Evolutionary conservation across 2,797 vertebrate species (phyloP), one percentile per base, ranked within the genome.

Genomic region (Girardinus metallicus): DNA sequence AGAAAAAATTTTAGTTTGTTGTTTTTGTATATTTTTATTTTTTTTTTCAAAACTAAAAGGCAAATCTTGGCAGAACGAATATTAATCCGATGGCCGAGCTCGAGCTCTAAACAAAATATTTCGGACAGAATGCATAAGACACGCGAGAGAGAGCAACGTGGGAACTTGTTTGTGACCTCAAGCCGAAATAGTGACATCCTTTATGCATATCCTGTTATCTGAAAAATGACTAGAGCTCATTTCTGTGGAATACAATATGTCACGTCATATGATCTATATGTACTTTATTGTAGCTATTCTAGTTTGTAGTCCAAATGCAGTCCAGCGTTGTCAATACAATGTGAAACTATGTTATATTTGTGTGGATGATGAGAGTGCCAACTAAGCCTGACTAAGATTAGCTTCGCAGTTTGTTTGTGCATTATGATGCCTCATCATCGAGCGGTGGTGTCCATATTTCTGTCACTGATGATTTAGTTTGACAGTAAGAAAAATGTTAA

Each of bases 281-380:
- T 96, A 96, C 95, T 95, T 96, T 95, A 95, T 95, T 94, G 95
- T 96, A 96, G 96, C 96, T 96, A 95, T 95, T 96, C 95, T 96
- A 96, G 96, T 96, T 96, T 96, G 95, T 96, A 96, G 96, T 96
- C 95, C 94, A 96, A 96, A 96, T 96, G 95, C 96, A 96, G 96
- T 96, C 95, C 95, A 93, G 95, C 95, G 95, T 95, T 95, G 96
- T 96, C 94, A 81, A 96, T 96, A 95, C 95, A 96, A 95, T 96
- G 96, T 96, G 95, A 96, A 96, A 95, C 95, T 96, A 95, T 96
- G 96, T 96, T 96, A 96, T 96, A 96, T 95, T 96, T 93, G 95
- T 96, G 95, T 95, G 96, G 95, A 96, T 96, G 96, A 96, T 94
- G 95, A 95, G 95, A 96, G 96, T 95, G 95, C 95, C 95, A 95